Evolutionary conservation across 2,113 vertebrate genomes (phyloP).

Genomic region (Colistium nudipinnis): DNA sequence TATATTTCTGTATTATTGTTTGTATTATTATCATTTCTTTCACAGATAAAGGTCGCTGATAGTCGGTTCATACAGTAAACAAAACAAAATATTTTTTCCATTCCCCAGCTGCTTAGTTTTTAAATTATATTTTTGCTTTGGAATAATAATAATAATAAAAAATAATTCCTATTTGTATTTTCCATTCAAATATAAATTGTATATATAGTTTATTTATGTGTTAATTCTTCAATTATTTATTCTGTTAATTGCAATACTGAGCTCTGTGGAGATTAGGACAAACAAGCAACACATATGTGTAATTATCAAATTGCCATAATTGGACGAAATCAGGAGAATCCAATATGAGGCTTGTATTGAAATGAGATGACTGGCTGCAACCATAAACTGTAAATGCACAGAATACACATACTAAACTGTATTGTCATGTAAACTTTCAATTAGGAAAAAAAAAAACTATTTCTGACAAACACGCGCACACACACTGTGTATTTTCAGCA

Average conservation of each 20-base stretch:
- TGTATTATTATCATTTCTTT: too few relatives aligned
- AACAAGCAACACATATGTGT: conserved; percentile 27
- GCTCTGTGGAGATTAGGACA: conserved; percentile 9
- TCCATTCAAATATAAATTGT: too few relatives aligned
- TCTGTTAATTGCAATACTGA: too few relatives aligned
- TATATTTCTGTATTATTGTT: neutral
- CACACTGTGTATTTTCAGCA: conserved; percentile 19
- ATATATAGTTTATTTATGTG: too few relatives aligned
- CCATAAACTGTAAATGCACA: conserved; percentile 13
- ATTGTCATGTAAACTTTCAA: neutral
- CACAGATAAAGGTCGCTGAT: too few relatives aligned
- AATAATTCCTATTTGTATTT: too few relatives aligned
- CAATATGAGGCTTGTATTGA: neutral
- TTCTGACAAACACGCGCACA: neutral
- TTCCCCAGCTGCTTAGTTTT: too few relatives aligned
- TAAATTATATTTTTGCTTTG: too few relatives aligned
- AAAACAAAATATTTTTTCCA: too few relatives aligned
- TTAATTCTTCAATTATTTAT: too few relatives aligned
- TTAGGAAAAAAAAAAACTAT: neutral
- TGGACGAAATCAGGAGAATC: conserved; percentile 30
- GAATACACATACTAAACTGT: neutral
- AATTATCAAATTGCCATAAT: conserved; percentile 66
- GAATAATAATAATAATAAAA: too few relatives aligned
- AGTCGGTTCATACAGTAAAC: too few relatives aligned
- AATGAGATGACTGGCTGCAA: neutral